Evolutionary conservation across 2,113 vertebrate species (phyloP), one percentile per base, ranked within the genome.

Genomic region (Gavialis gangeticus): DNA sequence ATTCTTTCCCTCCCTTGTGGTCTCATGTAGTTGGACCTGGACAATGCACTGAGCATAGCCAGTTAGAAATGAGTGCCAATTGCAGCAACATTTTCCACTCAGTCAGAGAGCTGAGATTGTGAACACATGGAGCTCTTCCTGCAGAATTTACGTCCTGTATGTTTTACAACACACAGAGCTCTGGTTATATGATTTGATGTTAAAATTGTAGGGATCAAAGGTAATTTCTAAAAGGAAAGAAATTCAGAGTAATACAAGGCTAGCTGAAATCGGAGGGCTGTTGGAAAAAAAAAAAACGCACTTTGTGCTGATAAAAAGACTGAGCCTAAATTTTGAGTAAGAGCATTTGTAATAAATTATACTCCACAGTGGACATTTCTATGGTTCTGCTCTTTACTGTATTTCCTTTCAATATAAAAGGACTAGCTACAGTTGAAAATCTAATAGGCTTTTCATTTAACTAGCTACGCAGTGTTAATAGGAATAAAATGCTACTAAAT

Each of bases 351-450:
- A 69, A 34, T 6, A 59, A 56, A 6, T 59, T 11, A 19, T 11
- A 63, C 11, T 3, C 28, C 75, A n/a, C 3, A 78, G 12, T 34
- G 6, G 21, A 21, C 30, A 69, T 59, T 79, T 87, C 22, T 63
- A 62, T 3, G 2, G 11, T 22, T 82, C 79, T 94, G 12, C 56
- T 37, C 19, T 73, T 46, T 25, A 57, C 58, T 34, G 78, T 67
- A 66, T 66, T 67, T 67, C 14, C 12, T 46, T 19, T 67, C 37
- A 34, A 25, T 30, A 78, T 60, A 60, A 76, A 59, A 81, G 28
- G 71, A 17, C 18, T 64, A 28, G 5, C 67, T 87, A 82, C 66
- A 89, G 55, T 2, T 85, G 37, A 79, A 89, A 92, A 91, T 63
- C 54, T 1, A 4, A 27, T 25, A 1, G 73, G 0, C 1, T 88